These are phyloP conservation scores for Brachyopa scutellaris DNA, from an alignment of 2,888 invertebrate genomes.

Conservation along the genomic window DNA sequence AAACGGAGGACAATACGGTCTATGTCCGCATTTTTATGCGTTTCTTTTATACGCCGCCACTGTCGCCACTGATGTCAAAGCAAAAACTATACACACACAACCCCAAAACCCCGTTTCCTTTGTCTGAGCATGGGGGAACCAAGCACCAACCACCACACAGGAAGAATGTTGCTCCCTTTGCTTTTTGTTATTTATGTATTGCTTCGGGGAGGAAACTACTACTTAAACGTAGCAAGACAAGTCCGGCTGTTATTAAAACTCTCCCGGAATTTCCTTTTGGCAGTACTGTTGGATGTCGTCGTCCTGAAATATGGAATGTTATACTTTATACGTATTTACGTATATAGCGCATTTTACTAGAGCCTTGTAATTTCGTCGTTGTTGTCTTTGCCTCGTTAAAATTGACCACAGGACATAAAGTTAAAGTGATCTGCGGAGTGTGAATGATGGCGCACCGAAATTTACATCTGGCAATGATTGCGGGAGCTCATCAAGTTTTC, in stretches of 20 bases:
- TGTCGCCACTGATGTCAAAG: not conserved
- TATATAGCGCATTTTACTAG: constrained; percentile 41
- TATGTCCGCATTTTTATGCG: constrained; percentile 69
- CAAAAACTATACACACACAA: not conserved
- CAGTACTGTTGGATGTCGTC: constrained; percentile 26
- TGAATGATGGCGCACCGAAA: constrained; percentile 23
- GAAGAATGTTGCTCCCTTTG: constrained; percentile 11
- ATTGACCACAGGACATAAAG: constrained; percentile 64
- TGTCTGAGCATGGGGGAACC: too few species aligned
- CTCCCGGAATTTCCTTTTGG: constrained; percentile 66
- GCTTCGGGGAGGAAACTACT: constrained; percentile 64
- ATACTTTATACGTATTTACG: too few species aligned
- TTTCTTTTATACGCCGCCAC: not conserved
- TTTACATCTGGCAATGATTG: constrained; percentile 52
- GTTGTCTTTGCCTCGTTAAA: constrained; percentile 34
- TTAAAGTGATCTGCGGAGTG: constrained; percentile 51
- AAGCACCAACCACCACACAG: constrained; percentile 24
- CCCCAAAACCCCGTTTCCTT: too few species aligned
- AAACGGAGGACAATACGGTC: constrained; percentile 53
- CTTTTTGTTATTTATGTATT: constrained; percentile 33
- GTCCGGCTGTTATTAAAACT: constrained; percentile 70
- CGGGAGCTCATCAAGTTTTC: constrained; percentile 30
- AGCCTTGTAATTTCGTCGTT: constrained; percentile 14
- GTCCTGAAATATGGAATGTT: constrained; percentile 44
- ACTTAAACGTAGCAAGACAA: constrained; percentile 71